Base-by-base conservation (phyloP, 2,888 invertebrate genomes). In the Trimorus sp. region DNA sequence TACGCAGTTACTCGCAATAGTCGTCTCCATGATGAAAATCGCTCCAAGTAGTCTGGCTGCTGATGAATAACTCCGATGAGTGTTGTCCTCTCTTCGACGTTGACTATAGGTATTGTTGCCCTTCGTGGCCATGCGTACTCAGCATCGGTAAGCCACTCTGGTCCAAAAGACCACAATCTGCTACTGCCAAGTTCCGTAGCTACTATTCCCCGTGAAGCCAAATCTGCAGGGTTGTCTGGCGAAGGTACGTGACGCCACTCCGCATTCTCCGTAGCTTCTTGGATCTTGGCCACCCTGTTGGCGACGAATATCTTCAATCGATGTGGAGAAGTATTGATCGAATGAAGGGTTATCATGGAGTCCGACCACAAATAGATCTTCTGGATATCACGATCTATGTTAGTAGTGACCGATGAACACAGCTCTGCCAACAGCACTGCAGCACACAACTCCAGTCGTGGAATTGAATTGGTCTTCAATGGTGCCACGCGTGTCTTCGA, bases 281-380 rank as follows among this genome's bases (percentile, higher is more conserved):
- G 62, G 7, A 45, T 62, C n/a, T 26, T 62, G 14, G 45, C 62
- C 4, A 62, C 45, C 12, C 36, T 15, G 16, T 62, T 62, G 9
- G 26, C 36, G 11, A 62, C 62, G 45, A 62, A 62, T 6, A 45
- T 62, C 36, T 62, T 42, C n/a, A 62, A n/a, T n/a, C 16, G 16
- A n/a, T 62, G 37, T 16, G 62, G 26, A 9, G 45, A 26, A 16
- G 15, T 62, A 3, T 26, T 7, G 16, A 48, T 62, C 62, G 45
- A 62, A 12, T 36, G 12, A 15, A 62, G 12, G 5, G 11, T 11
- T 9, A 62, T 62, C 26, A 7, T 45, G 7, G 38, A 38, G 14
- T 58, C 58, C 9, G 58, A 58, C 38, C 58, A 58, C 14, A 58
- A 58, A 26, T 26, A 26, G 26, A 26, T 26, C 15, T 2, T 7